Base-by-base conservation (phyloP, 2,888 invertebrate species). In the Pyrgus malvae region DNA sequence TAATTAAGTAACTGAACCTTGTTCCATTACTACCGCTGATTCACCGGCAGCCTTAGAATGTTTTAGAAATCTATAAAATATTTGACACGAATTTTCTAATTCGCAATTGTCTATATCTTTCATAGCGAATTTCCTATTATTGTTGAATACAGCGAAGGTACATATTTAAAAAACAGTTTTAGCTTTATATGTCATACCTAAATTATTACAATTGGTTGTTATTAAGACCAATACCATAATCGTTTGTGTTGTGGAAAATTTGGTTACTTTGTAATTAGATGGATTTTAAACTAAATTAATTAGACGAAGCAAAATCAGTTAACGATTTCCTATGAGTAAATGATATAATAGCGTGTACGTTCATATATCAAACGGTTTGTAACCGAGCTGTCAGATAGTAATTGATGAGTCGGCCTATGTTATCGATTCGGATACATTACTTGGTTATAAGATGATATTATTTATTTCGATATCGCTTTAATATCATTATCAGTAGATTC, bases 1-100 rank as follows among this genome's bases (percentile, higher is more conserved):
- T 41, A 58, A 56, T 67, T 63, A 57, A 53, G 63, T 63, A 66
- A 63, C 45, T 46, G 56, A 62, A 58, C 64, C 62, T 64, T 64
- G 67, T 54, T 60, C 62, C 45, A 62, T 53, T 61, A 62, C 12
- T n/a, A 25, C 9, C 8, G 35, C n/a, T 46, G 21, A 46, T 23
- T 46, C 46, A 35, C 35, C 31, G 16, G 35, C 14, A 25, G 14
- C 25, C n/a, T 41, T 25, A 25, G 14, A 41, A 49, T 41, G 31
- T 41, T 42, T 50, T 50, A 50, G 50, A 50, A 50, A 50, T 49
- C 41, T 35, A 11, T 33, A 31, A 25, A 50, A 19, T 11, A 33
- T 12, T 4, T 45, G 17, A 29, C 17, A 3, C 33, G 9, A 25
- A 37, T 33, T 48, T 35, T n/a, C 21, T 41, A 41, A 31, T 31